These are phyloP conservation scores for Diabrotica virgifera DNA, from an alignment of 1,140 invertebrate species.

Conservation along the genomic window DNA sequence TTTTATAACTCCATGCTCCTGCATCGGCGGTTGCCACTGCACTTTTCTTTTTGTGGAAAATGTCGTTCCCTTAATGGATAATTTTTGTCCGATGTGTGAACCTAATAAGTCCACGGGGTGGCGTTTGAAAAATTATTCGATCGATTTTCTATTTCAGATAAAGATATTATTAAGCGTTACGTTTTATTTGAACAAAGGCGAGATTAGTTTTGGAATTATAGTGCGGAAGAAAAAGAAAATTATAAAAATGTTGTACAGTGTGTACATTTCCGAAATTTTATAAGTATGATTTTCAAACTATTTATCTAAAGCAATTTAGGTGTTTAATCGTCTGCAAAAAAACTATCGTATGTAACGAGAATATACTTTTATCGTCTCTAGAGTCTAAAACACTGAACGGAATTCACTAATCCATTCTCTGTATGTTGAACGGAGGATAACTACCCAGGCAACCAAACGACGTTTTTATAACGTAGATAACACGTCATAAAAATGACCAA, in stretches of 20 bases:
- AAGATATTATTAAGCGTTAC: neutral
- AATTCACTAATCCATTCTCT: too few relatives aligned
- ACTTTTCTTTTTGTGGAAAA: constrained; percentile 4
- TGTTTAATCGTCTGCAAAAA: too few relatives aligned
- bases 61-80: constrained; percentile 8
- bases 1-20: neutral
- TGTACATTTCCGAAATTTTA: neutral
- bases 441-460: too few relatives aligned
- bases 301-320: too few relatives aligned
- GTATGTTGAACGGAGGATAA: too few relatives aligned
- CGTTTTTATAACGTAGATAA: too few relatives aligned
- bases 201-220: neutral
- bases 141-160: neutral
- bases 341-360: too few relatives aligned
- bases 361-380: too few relatives aligned
- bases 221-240: neutral
- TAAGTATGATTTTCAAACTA: too few relatives aligned
- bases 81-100: neutral
- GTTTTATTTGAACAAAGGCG: neutral
- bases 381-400: too few relatives aligned
- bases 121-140: neutral
- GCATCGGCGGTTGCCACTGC: neutral
- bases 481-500: too few relatives aligned
- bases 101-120: neutral
- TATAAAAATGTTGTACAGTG: neutral